Evolutionary conservation across 2,113 vertebrate species (phyloP).

Genomic region (Podiceps cristatus): DNA sequence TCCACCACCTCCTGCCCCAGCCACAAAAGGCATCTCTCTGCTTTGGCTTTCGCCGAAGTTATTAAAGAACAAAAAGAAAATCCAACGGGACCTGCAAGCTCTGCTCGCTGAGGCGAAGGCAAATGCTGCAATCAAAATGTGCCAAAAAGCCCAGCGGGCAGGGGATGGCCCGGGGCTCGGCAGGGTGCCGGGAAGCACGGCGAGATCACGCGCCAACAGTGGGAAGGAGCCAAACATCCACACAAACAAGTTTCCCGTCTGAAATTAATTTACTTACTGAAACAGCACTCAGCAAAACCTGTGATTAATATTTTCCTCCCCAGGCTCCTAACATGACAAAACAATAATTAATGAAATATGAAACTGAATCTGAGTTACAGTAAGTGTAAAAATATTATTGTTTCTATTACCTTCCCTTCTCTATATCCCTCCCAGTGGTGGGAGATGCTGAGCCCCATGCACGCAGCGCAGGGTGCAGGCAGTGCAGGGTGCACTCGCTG

Average conservation of each 20-base stretch:
- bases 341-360: conserved; percentile 69
- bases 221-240: conserved; percentile 25
- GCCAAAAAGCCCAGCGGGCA: background rate
- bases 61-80: background rate
- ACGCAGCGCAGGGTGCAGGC: background rate
- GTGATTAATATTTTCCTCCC: conserved; percentile 71
- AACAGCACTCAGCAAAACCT: conserved; percentile 59
- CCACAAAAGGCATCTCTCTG: accelerated
- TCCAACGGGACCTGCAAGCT: background rate
- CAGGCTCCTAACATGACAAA: conserved; percentile 51
- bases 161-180: background rate
- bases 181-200: background rate
- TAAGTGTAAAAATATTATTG: conserved; percentile 55
- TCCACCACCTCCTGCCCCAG: background rate
- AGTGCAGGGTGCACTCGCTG: accelerated
- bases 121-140: background rate
- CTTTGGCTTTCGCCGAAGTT: background rate
- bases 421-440: background rate
- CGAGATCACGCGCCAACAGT: accelerated
- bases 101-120: background rate
- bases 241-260: conserved; percentile 21
- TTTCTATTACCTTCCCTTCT: conserved; percentile 24
- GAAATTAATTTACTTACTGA: conserved; percentile 67
- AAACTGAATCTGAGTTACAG: conserved; percentile 39
- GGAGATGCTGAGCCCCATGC: background rate